Base-by-base conservation (phyloP, 2,888 invertebrate species). In the Chloroclysta siterata region DNA sequence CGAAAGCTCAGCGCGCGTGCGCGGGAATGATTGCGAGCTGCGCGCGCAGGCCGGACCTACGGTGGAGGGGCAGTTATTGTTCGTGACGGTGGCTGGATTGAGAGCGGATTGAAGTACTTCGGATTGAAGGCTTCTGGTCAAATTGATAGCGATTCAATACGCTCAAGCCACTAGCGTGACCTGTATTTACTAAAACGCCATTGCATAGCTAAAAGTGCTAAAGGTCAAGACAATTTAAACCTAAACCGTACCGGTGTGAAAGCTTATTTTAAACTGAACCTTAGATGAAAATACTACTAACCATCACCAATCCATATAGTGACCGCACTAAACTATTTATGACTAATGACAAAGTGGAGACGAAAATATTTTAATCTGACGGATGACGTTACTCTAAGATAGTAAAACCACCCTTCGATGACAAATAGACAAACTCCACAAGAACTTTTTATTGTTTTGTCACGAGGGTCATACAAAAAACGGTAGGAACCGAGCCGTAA, bases 1-100 rank as follows among this genome's bases (percentile, higher is more conserved):
- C 92, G 89, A 76, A 78, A 82, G 86, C 83, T 85, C 84, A 82
- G 89, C 92, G 90, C 93, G 89, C 82, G 80, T 75, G 80, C 85
- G 82, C 85, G 82, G 75, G 84, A 85, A 80, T 83, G 85, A 78
- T 61, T 15, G 61, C 46, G n/a, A 48, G 28, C 8, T 22, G 51
- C 51, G 58, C 58, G 61, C 61, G 52, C 65, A 15, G 57, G 17
- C 61, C 65, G 28, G 54, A 65, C 58, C 54, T 54, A 22, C 17
- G 39, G 51, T 61, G 61, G 65, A 22, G 65, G 65, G 65, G 65
- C 53, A 51, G 42, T 44, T 55, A 64, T 48, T 53, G 46, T 55
- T 58, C 51, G 44, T 53, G 60, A 57, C 56, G 65, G 52, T 59
- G 52, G 56, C 39, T 50, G 50, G 53, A 57, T 58, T 47, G 57